Percentiles rank a stretch among this genome's conserved stretches.
These are phyloP conservation scores for Herminia tarsipennalis DNA, from an alignment of 2,888 invertebrate species.

Conservation along the genomic window DNA sequence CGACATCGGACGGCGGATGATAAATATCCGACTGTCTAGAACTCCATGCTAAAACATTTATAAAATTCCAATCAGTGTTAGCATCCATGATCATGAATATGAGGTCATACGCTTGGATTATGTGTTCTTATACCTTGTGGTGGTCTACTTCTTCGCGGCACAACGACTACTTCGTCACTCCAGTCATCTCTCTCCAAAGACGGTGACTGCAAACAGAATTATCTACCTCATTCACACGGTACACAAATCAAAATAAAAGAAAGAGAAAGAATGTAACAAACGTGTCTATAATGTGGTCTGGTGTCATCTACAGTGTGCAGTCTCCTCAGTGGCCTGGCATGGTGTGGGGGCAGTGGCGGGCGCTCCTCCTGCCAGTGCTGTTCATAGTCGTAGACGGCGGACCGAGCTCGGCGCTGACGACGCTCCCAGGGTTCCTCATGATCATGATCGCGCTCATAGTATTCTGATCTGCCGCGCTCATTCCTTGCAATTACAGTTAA, in stretches of 20 bases:
- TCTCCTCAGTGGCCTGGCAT: conserved; percentile 57
- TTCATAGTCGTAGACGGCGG: conserved; percentile 67
- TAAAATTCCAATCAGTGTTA: too few species aligned
- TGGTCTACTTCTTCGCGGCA: conserved; percentile 56
- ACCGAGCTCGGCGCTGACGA: conserved; percentile 67
- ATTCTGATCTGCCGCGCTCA: conserved; percentile 70
- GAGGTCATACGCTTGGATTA: background rate
- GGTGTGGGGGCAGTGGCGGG: conserved; percentile 38
- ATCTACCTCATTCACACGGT: too few species aligned
- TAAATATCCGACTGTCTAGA: conserved; percentile 71
- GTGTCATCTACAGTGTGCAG: conserved; percentile 70
- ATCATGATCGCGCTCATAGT: conserved; percentile 62
- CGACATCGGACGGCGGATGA: conserved; percentile 54
- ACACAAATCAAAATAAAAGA: too few species aligned
- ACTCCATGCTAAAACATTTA: conserved; percentile 64
- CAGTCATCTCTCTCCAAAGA: conserved; percentile 76
- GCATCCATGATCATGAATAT: too few species aligned
- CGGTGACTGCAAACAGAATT: conserved; percentile 60
- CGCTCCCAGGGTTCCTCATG: conserved; percentile 39
- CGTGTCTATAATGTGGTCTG: conserved; percentile 49
- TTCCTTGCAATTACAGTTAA: conserved; percentile 34
- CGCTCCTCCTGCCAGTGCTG: conserved; percentile 53
- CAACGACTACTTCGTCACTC: conserved; percentile 67
- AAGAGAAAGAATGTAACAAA: too few species aligned
- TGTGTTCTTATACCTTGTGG: conserved; percentile 51